Evolutionary conservation across 2,113 vertebrate species (phyloP).

Genomic region (Porphyrio hochstetteri): DNA sequence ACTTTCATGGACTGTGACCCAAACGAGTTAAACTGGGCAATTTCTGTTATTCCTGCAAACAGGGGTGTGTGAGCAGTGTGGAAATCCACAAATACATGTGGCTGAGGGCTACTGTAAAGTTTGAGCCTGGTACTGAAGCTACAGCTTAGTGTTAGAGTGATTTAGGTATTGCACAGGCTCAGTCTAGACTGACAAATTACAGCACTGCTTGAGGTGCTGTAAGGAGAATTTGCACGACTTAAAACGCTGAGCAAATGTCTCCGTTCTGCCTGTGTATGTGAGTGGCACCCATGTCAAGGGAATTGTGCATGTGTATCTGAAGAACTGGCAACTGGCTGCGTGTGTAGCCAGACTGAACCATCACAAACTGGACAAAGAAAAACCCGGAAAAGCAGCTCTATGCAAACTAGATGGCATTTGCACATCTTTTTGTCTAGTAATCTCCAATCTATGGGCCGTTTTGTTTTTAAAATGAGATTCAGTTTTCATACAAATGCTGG

Average conservation of each 20-base stretch:
- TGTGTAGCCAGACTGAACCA: neutral
- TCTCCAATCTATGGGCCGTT: neutral
- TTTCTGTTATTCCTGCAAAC: neutral
- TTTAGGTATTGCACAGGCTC: neutral
- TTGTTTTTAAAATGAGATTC: neutral
- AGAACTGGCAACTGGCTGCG: neutral
- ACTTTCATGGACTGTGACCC: neutral
- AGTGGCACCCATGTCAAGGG: neutral
- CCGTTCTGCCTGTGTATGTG: accelerated
- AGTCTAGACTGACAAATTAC: neutral
- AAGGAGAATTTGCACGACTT: neutral
- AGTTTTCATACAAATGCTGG: neutral
- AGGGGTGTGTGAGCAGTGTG: neutral
- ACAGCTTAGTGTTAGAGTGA: neutral
- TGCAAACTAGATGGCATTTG: neutral
- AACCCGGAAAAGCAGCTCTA: neutral
- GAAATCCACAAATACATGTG: neutral
- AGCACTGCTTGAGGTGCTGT: neutral
- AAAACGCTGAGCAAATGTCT: neutral
- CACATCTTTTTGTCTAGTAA: neutral
- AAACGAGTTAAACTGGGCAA: neutral
- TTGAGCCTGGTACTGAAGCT: neutral
- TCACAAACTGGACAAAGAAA: neutral
- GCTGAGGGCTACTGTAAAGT: neutral
- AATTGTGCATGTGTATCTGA: neutral